Base-by-base conservation (phyloP, 2,797 vertebrate species). In the Meriones psammophilus region DNA sequence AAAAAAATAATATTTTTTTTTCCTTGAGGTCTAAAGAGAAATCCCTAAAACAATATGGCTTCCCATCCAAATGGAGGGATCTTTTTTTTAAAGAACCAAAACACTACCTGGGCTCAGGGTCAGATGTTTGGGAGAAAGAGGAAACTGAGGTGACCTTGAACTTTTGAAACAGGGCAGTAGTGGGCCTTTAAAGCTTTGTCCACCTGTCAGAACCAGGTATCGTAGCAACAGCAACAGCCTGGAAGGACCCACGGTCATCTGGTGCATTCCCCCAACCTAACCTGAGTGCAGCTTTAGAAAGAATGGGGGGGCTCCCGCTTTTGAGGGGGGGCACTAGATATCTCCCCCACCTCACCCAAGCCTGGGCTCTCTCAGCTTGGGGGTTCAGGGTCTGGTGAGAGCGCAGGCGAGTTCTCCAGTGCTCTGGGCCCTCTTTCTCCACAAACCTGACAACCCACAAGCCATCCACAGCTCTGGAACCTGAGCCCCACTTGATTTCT, bases 41-140 rank as follows among this genome's bases (percentile, higher is more conserved):
- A 95, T 71, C 89, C 92, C 81, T 86, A 78, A 86, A 96, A 93
- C 90, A 68, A 71, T 96, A 68, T 86, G 94, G 76, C 76, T 92
- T 98, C 84, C 89, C 92, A 50, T 68, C 92, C 97, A 89, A 18
- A 50, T 46, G 94, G 86, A 97, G 58, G 94, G 95, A 96, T 93
- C 62, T 90, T 68, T 36, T 39, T 4, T 58, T 58, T 17, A 58
- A 58, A 58, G 87, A 96, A 89, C 81, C 5, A 26, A 36, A 73
- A 17, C 50, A 26, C 91, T 73, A 71, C 73, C 0, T 0, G 86
- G 92, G 88, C 94, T 95, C 94, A 89, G 94, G 86, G 73, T 88
- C 1, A 3, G 68, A 22, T 28, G 76, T 36, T 36, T 56, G 39
- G 89, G 97, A 69, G 60, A 39, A 26, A 4, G 62, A 76, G 18